Evolutionary conservation across 2,113 vertebrate species (phyloP).

Genomic region (Prochilodus magdalenae): DNA sequence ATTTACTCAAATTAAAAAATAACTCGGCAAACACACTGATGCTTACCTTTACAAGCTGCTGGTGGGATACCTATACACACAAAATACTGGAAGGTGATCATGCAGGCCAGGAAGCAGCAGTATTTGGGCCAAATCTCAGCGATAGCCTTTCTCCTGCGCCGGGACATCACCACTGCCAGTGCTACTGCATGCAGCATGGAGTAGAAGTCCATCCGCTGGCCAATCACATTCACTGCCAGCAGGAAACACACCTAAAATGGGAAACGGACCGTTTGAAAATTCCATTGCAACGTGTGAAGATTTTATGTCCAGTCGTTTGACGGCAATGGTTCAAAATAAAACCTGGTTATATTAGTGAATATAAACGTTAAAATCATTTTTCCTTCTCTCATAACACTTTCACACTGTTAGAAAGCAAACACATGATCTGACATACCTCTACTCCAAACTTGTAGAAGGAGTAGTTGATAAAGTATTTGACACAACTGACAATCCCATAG

Average conservation of each 20-base stretch:
- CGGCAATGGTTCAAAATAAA: too few species aligned
- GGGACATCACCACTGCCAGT: slow-evolving; percentile 87
- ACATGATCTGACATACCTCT: slow-evolving; percentile 78
- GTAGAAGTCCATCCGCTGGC: slow-evolving; percentile 98
- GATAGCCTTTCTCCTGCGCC: slow-evolving; percentile 94
- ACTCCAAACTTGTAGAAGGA: slow-evolving; percentile 99
- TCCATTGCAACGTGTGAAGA: too few species aligned
- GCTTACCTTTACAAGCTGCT: slow-evolving; percentile 88
- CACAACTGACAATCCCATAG: slow-evolving; percentile 87
- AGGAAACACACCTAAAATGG: slow-evolving; percentile 89
- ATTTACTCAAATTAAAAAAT: not conserved
- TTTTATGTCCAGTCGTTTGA: too few species aligned
- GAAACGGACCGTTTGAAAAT: not conserved
- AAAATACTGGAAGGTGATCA: slow-evolving; percentile 94
- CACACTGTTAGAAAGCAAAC: not conserved
- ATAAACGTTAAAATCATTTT: too few species aligned
- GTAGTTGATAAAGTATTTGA: slow-evolving; percentile 97
- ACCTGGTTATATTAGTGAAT: too few species aligned
- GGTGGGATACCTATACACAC: slow-evolving; percentile 96
- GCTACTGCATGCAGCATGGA: slow-evolving; percentile 94
- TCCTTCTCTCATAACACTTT: too few species aligned
- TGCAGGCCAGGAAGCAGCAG: slow-evolving; percentile 94
- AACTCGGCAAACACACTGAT: not conserved
- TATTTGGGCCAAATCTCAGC: slow-evolving; percentile 98
- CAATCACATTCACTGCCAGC: slow-evolving; percentile 93